Percentiles rank a stretch among this genome's conserved stretches.
Evolutionary conservation across 2,797 vertebrate genomes (phyloP).

Genomic region (Ctenopoma kingsleyae): DNA sequence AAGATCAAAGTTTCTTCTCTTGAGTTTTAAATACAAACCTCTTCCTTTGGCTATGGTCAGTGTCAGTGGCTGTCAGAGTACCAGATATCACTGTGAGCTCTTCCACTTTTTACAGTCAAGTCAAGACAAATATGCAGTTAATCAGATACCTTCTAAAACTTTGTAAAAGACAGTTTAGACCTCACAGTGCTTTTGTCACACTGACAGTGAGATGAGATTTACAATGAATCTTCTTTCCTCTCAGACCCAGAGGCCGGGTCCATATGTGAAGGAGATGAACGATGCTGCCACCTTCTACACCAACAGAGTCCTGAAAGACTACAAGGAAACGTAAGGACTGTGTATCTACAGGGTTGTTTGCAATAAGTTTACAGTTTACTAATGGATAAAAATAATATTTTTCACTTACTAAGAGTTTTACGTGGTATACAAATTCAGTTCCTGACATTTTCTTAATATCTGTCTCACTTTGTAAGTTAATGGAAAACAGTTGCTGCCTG

Average conservation of each 20-base stretch:
- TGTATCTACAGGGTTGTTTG: not conserved
- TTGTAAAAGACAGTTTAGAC: not conserved
- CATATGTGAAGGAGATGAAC: constrained; percentile 99
- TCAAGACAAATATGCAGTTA: constrained; percentile 27
- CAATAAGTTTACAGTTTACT: no score
- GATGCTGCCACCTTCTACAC: constrained; percentile 98
- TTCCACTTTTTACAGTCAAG: constrained; percentile 17
- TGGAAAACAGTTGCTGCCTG: no score
- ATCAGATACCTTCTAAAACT: not conserved
- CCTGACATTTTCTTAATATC: no score
- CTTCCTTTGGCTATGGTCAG: constrained; percentile 34
- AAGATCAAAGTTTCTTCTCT: constrained; percentile 7
- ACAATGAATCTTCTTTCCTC: not conserved
- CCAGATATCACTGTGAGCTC: not conserved
- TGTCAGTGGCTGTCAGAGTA: constrained; percentile 36
- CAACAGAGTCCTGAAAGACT: constrained; percentile 98
- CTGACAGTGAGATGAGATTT: not conserved
- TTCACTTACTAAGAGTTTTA: no score
- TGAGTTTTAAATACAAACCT: constrained; percentile 18
- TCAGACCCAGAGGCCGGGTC: constrained; percentile 94
- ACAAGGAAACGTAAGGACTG: constrained; percentile 92
- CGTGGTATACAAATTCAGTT: no score
- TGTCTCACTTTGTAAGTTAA: no score
- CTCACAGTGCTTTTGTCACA: not conserved
- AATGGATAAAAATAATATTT: no score